phyloP scores from a whole-genome alignment of 2,113 vertebrate genomes.

The Thoracochromis brauschi region DNA sequence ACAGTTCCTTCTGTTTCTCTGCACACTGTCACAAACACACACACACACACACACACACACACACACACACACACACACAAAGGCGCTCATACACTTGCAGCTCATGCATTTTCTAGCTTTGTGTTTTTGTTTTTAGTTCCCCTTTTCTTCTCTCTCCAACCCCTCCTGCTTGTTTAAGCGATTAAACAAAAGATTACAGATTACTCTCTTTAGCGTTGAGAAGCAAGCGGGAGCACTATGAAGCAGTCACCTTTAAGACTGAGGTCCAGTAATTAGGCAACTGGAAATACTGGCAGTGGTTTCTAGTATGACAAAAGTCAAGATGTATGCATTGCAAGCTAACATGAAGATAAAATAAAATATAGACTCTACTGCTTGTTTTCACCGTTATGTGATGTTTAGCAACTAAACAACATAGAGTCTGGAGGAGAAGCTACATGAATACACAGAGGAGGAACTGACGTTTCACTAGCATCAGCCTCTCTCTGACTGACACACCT shows the following conservation, averaged over 20 bases:
- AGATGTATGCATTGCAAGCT: neutral
- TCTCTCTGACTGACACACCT: slow-evolving; percentile 19
- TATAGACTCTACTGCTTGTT: neutral
- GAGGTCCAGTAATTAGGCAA: neutral
- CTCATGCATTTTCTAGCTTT: slow-evolving; percentile 4
- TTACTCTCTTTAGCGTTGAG: slow-evolving; percentile 29
- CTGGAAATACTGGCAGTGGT: neutral
- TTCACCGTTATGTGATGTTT: slow-evolving; percentile 15
- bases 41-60: neutral
- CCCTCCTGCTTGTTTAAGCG: slow-evolving; percentile 7
- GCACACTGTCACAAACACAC: neutral
- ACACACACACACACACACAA: neutral
- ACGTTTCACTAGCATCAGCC: slow-evolving; percentile 25
- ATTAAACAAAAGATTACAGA: slow-evolving; percentile 56
- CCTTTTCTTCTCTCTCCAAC: neutral
- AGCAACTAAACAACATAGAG: neutral
- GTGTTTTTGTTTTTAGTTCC: slow-evolving; percentile 5
- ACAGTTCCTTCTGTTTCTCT: slow-evolving; percentile 1
- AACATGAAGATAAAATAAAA: neutral
- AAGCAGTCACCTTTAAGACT: slow-evolving; percentile 3
- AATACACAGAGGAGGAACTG: slow-evolving; percentile 32
- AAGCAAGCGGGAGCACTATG: slow-evolving; percentile 9
- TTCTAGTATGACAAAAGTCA: neutral
- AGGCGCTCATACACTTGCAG: neutral
- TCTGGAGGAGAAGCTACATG: neutral